phyloP scores from a whole-genome alignment of 2,113 vertebrate genomes.

The Oreotrochilus melanogaster region DNA sequence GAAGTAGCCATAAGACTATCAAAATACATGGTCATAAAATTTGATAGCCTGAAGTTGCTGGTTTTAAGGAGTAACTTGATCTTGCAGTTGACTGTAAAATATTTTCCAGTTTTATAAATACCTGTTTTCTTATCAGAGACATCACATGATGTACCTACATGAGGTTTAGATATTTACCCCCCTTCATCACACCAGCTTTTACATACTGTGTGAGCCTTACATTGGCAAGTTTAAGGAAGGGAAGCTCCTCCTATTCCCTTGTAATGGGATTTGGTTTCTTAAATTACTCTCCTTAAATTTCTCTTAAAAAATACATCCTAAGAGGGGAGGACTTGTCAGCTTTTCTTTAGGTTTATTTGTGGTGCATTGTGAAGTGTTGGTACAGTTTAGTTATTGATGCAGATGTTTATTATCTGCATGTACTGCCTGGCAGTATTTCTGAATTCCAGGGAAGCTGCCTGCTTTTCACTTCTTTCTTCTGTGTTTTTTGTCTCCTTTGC shows the following conservation, averaged over 20 bases:
- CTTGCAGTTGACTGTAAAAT: neutral
- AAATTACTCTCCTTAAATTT: neutral
- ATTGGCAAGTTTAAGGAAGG: neutral
- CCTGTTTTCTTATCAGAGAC: neutral
- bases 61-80: neutral
- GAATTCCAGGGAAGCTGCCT: neutral
- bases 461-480: neutral
- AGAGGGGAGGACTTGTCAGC: neutral
- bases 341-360: neutral
- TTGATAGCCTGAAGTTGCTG: neutral
- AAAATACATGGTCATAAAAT: neutral
- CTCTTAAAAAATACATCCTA: neutral
- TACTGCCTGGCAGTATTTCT: neutral
- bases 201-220: neutral
- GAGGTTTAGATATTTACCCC: neutral
- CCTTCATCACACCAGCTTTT: neutral
- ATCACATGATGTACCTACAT: neutral
- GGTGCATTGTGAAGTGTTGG: neutral
- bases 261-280: neutral
- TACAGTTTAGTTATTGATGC: neutral
- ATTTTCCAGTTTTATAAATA: neutral
- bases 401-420: rapidly evolving
- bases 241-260: neutral
- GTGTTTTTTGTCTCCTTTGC: neutral
- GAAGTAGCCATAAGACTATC: neutral